Evolutionary conservation across 2,888 invertebrate species (phyloP), one percentile per base, ranked within the genome.

Genomic region (Bedellia somnulentella): DNA sequence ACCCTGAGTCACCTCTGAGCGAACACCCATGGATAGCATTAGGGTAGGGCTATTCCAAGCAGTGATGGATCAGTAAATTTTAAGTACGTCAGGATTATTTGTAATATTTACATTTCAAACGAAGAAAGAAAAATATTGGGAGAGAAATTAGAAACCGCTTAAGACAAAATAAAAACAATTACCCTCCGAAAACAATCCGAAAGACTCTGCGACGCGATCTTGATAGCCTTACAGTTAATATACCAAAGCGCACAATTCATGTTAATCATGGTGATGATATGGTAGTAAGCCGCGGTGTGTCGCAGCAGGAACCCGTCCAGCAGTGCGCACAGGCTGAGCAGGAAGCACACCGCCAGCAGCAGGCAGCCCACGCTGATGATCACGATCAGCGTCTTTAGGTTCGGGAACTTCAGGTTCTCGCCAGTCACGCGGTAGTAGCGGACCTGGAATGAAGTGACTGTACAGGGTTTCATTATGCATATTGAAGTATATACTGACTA

Each of bases 201-300:
- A 2, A 80, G 57, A 31, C 79, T 75, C 42, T 71, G 68, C 9
- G 80, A 80, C 0, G 84, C 85, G 23, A 81, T 79, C 44, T 80
- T 81, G 33, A 85, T 82, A 2, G 80, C 85, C 44, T 80, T 75
- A 35, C 83, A 83, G 47, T 85, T 85, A 31, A 85, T 85, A 43
- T 82, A 85, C 85, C 85, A 85, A 2, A 85, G 59, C 0, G 84
- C 83, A 36, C 83, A 83, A 47, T 84, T 85, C 85, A 85, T 85
- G 42, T 85, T 85, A 29, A 85, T 81, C 82, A 83, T 85, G 0
- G 79, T 84, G 17, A 85, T 81, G 26, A 85, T 83, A 41, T 85
- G 85, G 44, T 79, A 80, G 45, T 82, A 82, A 0, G 81, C 82
- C 2, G 59, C 49, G 0, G 84, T 85, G 41, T 85, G 85, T 45